Conservation (phyloP, 1,140 invertebrate species). For the Meloidogyne exigua region DNA sequence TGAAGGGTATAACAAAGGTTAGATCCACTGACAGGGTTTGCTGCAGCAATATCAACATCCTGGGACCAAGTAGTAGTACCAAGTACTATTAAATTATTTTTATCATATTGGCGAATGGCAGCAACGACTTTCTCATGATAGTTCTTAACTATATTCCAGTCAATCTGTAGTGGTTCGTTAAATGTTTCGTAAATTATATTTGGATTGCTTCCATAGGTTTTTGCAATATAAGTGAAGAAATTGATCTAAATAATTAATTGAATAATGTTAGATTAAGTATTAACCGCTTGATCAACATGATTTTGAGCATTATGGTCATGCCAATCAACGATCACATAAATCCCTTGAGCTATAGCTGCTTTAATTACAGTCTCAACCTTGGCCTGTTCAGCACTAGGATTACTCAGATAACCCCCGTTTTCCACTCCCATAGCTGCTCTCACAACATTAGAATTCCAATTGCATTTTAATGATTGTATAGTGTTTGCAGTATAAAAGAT, state of each 20-base stretch:
- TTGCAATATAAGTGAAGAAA: constrained; percentile 31
- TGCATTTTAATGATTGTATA: constrained; percentile 16
- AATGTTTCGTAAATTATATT: constrained; percentile 32
- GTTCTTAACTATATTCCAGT: neutral
- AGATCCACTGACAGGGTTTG: constrained; percentile 15
- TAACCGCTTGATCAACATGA: constrained; percentile 9
- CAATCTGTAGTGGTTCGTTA: constrained; percentile 17
- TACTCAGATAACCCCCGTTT: constrained; percentile 20
- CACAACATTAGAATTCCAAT: constrained; percentile 27
- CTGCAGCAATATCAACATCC: constrained; percentile 15
- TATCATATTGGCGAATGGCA: constrained; percentile 19
- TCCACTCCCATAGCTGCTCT: constrained; percentile 22
- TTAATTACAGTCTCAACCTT: constrained; percentile 22
- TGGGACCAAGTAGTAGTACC: constrained; percentile 27
- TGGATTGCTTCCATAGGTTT: constrained; percentile 13
- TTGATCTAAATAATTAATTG: neutral
- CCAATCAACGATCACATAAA: constrained; percentile 33
- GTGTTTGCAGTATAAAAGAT: constrained; percentile 13
- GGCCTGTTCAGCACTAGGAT: constrained; percentile 11
- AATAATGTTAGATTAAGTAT: neutral
- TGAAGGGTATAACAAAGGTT: constrained; percentile 14
- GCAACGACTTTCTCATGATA: constrained; percentile 11
- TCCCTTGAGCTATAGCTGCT: constrained; percentile 21
- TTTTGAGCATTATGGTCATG: constrained; percentile 23
- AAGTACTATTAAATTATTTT: constrained; percentile 24